phyloP scores from a whole-genome alignment of 53 echinoderm and acorn worm species.

The Temnopleurus reevesii region DNA sequence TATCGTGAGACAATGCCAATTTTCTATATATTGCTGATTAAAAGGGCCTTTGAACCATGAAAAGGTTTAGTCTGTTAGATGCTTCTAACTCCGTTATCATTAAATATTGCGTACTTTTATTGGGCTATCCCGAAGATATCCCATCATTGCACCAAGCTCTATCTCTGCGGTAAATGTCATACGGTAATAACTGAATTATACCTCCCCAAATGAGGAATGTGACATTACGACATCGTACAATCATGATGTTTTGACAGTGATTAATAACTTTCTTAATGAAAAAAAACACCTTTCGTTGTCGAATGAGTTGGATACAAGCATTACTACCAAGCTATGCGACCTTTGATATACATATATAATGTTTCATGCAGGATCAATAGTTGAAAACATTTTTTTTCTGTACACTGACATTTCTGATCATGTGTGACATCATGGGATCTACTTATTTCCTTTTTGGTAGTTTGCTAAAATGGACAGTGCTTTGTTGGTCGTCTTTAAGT shows the following conservation, averaged over 20 bases:
- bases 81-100: not conserved
- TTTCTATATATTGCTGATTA: no score
- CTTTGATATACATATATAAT: conserved; percentile 25
- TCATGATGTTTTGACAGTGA: not conserved
- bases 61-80: not conserved
- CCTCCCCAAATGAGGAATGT: not conserved
- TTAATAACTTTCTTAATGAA: not conserved
- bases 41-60: not conserved
- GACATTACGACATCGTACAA: not conserved
- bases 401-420: not conserved
- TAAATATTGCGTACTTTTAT: not conserved
- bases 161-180: not conserved
- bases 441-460: not conserved
- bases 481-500: not conserved
- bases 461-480: no score
- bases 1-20: not conserved
- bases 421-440: not conserved
- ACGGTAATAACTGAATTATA: not conserved
- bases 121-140: not conserved
- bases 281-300: not conserved
- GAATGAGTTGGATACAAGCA: not conserved
- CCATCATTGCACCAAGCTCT: not conserved
- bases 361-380: not conserved
- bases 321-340: not conserved
- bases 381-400: not conserved